Evolutionary conservation across 1,140 invertebrate species (phyloP), one percentile per base, ranked within the genome.

Genomic region (Papilio glaucus): DNA sequence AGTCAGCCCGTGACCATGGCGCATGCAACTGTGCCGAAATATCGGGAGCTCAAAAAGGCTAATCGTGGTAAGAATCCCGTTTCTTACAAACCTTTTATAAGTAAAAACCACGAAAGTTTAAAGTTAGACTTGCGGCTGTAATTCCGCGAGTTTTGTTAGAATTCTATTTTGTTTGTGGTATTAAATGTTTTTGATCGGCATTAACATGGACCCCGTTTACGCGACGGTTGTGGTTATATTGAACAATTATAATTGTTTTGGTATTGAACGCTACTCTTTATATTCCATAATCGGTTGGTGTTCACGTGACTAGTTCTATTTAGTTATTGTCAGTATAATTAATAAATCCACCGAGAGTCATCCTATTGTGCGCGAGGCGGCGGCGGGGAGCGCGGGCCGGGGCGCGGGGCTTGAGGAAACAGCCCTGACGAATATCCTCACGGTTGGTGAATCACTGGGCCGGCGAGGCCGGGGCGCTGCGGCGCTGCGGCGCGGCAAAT

Each of bases 371-470:
- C n/a, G 5, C 6, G 6, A 8, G 8, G 5, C 15, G n/a, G 15
- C 1, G 15, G 15, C 6, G 6, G 42, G 42, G 42, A 7, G 4
- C 13, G 13, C 2, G 41, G 2, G 38, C 1, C 4, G 13, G 26
- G 0, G 53, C 9, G 18, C 9, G 18, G 53, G 6, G 6, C 21
- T 3, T 0, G 53, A 29, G 21, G 21, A 9, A 26, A 24, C 10
- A 60, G 41, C 41, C 41, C 41, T 42, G 41, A 42, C 9, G n/a
- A 29, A 60, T 45, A 45, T 45, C n/a, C 21, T 60, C 24, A n/a
- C 57, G 12, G 57, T 60, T 29, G 24, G 57, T 60, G 57, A 60
- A 60, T 33, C 57, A 60, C 24, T 60, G 24, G 18, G 1, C 53
- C 29, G 2, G 29, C 29, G 29, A 33, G 29, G 53, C 5, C 21